A percentile compares a stretch with the other conserved stretches of the same genome.
Evolutionary conservation across 2,113 vertebrate species (phyloP).

Genomic region (Vulpes lagopus): DNA sequence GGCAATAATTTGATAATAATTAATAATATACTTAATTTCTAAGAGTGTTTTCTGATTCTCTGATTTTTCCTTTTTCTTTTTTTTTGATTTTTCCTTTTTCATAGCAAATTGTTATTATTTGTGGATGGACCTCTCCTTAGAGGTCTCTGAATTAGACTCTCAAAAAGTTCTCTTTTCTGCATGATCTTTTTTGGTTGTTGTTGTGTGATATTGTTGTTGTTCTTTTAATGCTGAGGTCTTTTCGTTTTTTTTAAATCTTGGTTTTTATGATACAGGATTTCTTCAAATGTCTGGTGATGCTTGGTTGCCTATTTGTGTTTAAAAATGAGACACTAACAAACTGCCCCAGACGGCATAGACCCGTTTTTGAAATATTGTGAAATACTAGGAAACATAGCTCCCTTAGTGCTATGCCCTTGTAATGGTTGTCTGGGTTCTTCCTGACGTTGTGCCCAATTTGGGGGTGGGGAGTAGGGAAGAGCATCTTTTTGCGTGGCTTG

Average conservation of each 20-base stretch:
- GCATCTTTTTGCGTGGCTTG: neutral
- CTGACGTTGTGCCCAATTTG: neutral
- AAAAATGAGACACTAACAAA: neutral
- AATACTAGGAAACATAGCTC: neutral
- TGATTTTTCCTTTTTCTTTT: neutral
- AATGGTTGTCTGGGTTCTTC: neutral
- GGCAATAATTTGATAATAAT: neutral
- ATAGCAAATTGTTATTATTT: neutral
- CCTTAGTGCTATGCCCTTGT: rapidly evolving
- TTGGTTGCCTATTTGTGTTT: neutral
- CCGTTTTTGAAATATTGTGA: neutral
- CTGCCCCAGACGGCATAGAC: neutral
- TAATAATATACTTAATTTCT: neutral
- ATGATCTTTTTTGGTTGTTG: neutral
- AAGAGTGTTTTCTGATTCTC: neutral
- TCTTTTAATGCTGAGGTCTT: neutral
- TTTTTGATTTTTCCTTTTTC: neutral
- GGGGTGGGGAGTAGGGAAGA: too few species aligned
- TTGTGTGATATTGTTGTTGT: neutral
- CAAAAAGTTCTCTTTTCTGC: neutral
- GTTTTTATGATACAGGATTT: neutral
- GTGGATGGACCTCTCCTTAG: neutral
- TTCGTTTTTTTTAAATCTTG: neutral
- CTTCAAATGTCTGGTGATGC: neutral
- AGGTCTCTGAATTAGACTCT: neutral